A percentile compares a stretch with the other conserved stretches of the same genome.
phyloP scores from a whole-genome alignment of 1,140 invertebrate species.

The Arion vulgaris region DNA sequence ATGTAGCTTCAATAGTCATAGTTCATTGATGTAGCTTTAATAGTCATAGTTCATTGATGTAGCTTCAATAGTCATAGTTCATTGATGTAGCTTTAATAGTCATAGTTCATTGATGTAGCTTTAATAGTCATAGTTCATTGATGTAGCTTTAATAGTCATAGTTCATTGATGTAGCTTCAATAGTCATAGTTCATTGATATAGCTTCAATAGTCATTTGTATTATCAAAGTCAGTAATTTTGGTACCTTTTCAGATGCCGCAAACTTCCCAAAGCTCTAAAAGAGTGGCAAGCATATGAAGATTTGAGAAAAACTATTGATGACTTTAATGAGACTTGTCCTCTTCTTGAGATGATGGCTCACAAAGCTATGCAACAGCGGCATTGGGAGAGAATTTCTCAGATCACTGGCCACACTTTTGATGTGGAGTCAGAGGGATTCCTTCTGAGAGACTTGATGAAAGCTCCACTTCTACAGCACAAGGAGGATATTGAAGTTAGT shows the following conservation, averaged over 20 bases:
- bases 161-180: too few relatives aligned
- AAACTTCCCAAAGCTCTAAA: conserved; percentile 96
- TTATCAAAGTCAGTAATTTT: too few relatives aligned
- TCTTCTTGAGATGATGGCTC: conserved; percentile 94
- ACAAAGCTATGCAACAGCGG: conserved; percentile 96
- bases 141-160: too few relatives aligned
- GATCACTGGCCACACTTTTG: conserved; percentile 90
- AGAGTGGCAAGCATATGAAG: conserved; percentile 97
- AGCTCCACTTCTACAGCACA: conserved; percentile 91
- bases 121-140: too few relatives aligned
- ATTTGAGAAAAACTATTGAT: conserved; percentile 95
- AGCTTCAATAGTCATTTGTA: too few relatives aligned
- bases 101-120: too few relatives aligned
- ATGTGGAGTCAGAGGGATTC: conserved; percentile 94
- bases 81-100: too few relatives aligned
- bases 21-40: too few relatives aligned
- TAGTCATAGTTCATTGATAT: too few relatives aligned
- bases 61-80: too few relatives aligned
- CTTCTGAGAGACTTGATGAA: conserved; percentile 95
- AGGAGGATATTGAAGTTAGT: conserved; percentile 94
- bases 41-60: too few relatives aligned
- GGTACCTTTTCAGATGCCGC: conserved; percentile 63
- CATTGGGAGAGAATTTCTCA: conserved; percentile 97
- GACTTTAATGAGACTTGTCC: conserved; percentile 99
- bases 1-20: too few relatives aligned